These are phyloP conservation scores for Albula glossodonta DNA, from an alignment of 2,113 vertebrate species.

Conservation along the genomic window DNA sequence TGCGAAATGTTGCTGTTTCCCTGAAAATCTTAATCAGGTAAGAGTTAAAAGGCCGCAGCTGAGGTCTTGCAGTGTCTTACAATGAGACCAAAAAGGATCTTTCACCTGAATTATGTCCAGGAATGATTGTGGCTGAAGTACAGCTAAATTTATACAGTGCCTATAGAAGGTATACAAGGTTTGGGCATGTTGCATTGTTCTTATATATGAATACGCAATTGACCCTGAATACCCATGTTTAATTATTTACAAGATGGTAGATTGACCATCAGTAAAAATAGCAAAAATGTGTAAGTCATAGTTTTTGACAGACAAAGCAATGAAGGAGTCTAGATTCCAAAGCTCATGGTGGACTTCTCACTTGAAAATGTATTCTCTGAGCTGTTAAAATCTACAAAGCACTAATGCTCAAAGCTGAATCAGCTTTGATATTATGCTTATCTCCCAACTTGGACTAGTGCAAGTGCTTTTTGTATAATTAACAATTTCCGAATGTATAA, in stretches of 20 bases:
- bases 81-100: background rate
- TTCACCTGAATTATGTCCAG: background rate
- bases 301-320: background rate
- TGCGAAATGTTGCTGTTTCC: background rate
- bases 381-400: no score
- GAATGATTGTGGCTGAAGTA: background rate
- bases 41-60: background rate
- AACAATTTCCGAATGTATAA: background rate
- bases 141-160: no score
- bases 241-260: background rate
- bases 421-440: no score
- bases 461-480: background rate
- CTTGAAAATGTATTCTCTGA: no score
- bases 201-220: background rate
- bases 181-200: background rate
- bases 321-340: background rate
- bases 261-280: background rate
- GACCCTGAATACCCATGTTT: background rate
- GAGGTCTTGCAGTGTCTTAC: background rate
- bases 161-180: no score
- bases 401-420: no score
- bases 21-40: constrained; percentile 1
- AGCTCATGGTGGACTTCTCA: background rate
- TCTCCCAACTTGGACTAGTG: no score
- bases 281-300: no score